Evolutionary conservation across 2,113 vertebrate species (phyloP), one percentile per base, ranked within the genome.

Genomic region (Halichoerus grypus): DNA sequence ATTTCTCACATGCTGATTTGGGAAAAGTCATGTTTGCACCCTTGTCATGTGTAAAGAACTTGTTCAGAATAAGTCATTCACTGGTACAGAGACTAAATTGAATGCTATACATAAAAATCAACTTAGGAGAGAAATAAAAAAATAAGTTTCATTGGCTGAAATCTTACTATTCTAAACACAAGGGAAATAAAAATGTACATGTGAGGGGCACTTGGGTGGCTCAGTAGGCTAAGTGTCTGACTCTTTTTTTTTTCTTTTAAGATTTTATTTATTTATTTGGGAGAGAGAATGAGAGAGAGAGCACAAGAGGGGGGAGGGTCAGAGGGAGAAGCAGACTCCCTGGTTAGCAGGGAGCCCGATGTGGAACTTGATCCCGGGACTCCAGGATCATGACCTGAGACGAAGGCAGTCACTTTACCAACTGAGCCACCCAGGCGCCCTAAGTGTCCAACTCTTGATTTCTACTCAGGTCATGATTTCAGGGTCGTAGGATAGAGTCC

Each of bases 1-100:
- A 97, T 95, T 98, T 97, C 93, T 97, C 84, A 93, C 71, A 91
- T 94, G 82, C 91, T 97, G 91, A 98, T 97, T 97, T 97, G 85
- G 74, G 71, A 95, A 97, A 97, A 96, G 82, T 82, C 96, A 94
- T 61, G 55, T 55, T 83, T 93, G 51, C 21, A 89, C 61, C 95
- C 51, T 92, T 89, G 82, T 97, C 39, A 74, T 93, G 69, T 84
- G 82, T 77, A 95, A 97, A 97, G 86, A 85, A 97, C 65, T 97
- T 91, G 53, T 76, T 97, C 86, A 88, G 53, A 91, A 76, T 93
- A 94, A 92, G 28, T 12, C 65, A 53, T 92, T 92, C 76, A n/a
- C 26, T 82, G 42, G 76, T 51, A 95, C 12, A 89, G 39, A 96
- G 49, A 69, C 15, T 65, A 82, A 88, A 85, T 16, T 77, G 28